A percentile compares a stretch with the other conserved stretches of the same genome.
phyloP scores from a whole-genome alignment of 2,888 invertebrate species.

The Bellardia bayeri region DNA sequence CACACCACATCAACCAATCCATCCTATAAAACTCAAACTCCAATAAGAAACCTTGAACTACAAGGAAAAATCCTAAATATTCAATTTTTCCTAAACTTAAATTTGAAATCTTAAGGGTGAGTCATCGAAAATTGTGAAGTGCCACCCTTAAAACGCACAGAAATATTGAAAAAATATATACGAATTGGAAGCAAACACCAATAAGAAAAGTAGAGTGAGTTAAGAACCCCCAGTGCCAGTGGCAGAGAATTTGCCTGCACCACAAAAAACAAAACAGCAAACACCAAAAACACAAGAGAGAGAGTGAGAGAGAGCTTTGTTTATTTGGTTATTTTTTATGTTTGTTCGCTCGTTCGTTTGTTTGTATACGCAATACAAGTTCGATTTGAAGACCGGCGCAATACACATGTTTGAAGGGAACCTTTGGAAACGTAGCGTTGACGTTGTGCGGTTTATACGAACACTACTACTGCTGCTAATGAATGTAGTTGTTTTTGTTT shows the following conservation, averaged over 20 bases:
- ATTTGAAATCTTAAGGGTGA: conserved; percentile 46
- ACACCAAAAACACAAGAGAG: not conserved
- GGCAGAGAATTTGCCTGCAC: conserved; percentile 44
- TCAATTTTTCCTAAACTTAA: conserved; percentile 20
- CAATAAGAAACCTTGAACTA: conserved; percentile 73
- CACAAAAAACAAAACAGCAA: not conserved
- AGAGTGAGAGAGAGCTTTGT: conserved; percentile 41
- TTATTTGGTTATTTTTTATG: conserved; percentile 2
- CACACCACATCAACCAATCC: conserved; percentile 49
- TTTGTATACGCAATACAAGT: conserved; percentile 41
- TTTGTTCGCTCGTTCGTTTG: conserved; percentile 8
- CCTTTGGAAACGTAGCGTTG: conserved; percentile 13
- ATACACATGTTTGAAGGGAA: conserved; percentile 62
- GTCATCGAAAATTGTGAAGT: conserved; percentile 35
- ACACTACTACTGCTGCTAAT: conserved; percentile 1
- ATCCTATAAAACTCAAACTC: conserved; percentile 64
- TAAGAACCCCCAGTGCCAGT: conserved; percentile 38
- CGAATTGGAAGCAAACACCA: conserved; percentile 58
- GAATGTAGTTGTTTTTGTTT: conserved; percentile 10
- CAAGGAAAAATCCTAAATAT: conserved; percentile 38
- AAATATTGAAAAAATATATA: not conserved
- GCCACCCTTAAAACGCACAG: conserved; percentile 42
- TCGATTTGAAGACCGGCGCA: conserved; percentile 67
- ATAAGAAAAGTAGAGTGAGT: conserved; percentile 65
- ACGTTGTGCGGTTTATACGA: conserved; percentile 7